These are phyloP conservation scores for Perca schrenkii DNA, from an alignment of 2,113 vertebrate genomes.

Conservation along the genomic window DNA sequence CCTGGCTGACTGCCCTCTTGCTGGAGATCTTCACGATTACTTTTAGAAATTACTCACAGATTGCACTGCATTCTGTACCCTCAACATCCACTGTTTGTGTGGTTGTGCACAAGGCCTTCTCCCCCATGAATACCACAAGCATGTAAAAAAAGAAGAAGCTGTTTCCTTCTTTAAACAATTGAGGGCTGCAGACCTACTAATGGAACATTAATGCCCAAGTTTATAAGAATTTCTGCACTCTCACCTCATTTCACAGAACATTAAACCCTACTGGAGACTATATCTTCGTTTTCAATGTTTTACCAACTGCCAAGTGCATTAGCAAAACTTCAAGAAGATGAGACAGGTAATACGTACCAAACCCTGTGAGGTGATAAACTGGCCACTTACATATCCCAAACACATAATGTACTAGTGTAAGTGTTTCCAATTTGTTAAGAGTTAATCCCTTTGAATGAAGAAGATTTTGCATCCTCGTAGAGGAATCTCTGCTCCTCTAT, in stretches of 20 bases:
- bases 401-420: slow-evolving; percentile 44
- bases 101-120: slow-evolving; percentile 24
- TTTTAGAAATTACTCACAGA: slow-evolving; percentile 84
- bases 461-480: background rate
- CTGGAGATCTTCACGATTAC: slow-evolving; percentile 76
- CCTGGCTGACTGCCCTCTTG: slow-evolving; percentile 62
- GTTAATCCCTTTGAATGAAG: slow-evolving; percentile 37
- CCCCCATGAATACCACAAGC: slow-evolving; percentile 31
- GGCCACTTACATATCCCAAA: slow-evolving; percentile 43
- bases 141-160: slow-evolving; percentile 17
- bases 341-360: slow-evolving; percentile 6
- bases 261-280: slow-evolving; percentile 20
- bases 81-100: slow-evolving; percentile 32
- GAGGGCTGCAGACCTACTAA: slow-evolving; percentile 35
- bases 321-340: background rate
- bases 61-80: slow-evolving; percentile 59
- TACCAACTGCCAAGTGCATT: slow-evolving; percentile 20
- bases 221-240: slow-evolving; percentile 38
- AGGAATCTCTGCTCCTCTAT: background rate
- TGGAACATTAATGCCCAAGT: slow-evolving; percentile 59
- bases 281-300: slow-evolving; percentile 31
- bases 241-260: slow-evolving; percentile 31
- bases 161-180: slow-evolving; percentile 65
- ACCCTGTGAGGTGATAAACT: slow-evolving; percentile 26
- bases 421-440: slow-evolving; percentile 46